phyloP scores from a whole-genome alignment of 2,797 vertebrate genomes.

The Platyrinchus mystaceus region DNA sequence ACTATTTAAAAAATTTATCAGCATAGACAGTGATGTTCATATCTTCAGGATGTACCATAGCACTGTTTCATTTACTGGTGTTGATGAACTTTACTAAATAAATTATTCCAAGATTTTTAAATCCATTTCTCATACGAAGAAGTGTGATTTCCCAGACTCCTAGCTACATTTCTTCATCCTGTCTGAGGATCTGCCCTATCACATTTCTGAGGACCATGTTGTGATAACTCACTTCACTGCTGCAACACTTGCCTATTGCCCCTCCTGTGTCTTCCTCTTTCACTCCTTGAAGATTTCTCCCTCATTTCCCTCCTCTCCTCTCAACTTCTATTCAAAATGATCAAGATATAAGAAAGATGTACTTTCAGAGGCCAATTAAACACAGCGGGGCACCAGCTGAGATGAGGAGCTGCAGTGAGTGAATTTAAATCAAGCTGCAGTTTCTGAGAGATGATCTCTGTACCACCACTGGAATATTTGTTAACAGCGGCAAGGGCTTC shows the following conservation, averaged over 20 bases:
- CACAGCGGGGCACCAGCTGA: slow-evolving; percentile 42
- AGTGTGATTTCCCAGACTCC: not conserved
- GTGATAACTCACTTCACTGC: not conserved
- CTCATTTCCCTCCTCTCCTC: not conserved
- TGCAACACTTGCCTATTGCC: not conserved
- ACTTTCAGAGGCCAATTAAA: slow-evolving; percentile 56
- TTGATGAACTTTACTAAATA: not conserved
- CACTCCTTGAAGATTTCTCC: not conserved
- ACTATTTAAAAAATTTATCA: not conserved
- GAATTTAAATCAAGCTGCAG: slow-evolving; percentile 62
- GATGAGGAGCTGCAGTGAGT: slow-evolving; percentile 3
- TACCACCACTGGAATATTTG: not conserved
- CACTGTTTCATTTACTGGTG: not conserved
- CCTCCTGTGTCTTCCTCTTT: not conserved
- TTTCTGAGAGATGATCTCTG: slow-evolving; percentile 12
- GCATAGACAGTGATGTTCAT: not conserved
- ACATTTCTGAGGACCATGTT: not conserved
- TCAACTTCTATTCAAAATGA: slow-evolving; percentile 27
- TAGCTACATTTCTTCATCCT: not conserved
- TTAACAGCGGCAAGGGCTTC: not conserved
- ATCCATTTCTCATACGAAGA: not conserved
- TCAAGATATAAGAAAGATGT: slow-evolving; percentile 45
- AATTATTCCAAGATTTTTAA: not conserved
- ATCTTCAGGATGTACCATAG: not conserved
- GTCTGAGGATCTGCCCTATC: not conserved